These are phyloP conservation scores for Nanorana parkeri DNA, from an alignment of 2,113 vertebrate species.

Conservation along the genomic window DNA sequence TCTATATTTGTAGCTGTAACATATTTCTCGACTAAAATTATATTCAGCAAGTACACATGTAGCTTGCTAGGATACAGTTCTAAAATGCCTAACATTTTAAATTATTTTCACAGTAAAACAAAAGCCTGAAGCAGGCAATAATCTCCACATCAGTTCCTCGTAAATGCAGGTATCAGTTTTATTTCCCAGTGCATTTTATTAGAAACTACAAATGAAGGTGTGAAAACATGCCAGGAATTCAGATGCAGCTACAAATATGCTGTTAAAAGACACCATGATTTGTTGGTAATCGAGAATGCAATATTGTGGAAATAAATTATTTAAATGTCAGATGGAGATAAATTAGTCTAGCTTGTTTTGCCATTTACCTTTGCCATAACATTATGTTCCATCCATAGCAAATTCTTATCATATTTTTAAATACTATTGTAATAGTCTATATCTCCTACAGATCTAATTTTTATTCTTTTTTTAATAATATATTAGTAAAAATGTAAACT, in stretches of 20 bases:
- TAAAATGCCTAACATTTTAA: background rate
- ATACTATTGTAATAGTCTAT: too few species aligned
- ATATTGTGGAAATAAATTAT: too few species aligned
- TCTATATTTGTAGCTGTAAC: background rate
- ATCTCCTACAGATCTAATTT: too few species aligned
- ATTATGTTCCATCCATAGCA: too few species aligned
- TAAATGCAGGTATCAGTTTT: slow-evolving; percentile 30
- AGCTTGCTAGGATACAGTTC: background rate
- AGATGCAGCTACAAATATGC: background rate
- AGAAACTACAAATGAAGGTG: background rate
- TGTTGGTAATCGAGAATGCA: background rate
- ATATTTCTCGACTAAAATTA: too few species aligned
- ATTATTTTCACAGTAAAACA: slow-evolving; percentile 3
- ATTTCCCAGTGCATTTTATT: slow-evolving; percentile 22
- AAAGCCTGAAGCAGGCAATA: background rate
- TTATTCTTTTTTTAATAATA: too few species aligned
- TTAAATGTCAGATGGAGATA: too few species aligned
- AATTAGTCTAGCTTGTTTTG: too few species aligned
- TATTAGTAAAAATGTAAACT: too few species aligned
- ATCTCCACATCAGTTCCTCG: slow-evolving; percentile 17
- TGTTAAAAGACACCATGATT: background rate
- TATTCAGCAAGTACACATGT: background rate
- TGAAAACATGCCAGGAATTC: background rate
- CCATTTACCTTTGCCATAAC: too few species aligned
- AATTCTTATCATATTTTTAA: too few species aligned